Base-by-base conservation (phyloP, 2,113 vertebrate species). In the Anarhynchus alexandrinus region DNA sequence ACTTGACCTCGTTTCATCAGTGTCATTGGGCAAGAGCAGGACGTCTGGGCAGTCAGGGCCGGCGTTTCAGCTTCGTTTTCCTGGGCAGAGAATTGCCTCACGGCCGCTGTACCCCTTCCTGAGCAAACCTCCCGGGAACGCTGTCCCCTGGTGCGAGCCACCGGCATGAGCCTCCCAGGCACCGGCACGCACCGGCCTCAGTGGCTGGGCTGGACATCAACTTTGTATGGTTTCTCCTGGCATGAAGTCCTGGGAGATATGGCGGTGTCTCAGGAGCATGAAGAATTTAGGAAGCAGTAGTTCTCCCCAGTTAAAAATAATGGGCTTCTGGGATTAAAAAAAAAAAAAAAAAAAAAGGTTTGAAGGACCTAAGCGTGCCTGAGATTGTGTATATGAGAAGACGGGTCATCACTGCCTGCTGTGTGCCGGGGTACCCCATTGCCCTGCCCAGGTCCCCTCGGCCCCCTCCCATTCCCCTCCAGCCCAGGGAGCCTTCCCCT, bases 161-260 rank as follows among this genome's bases (percentile, higher is more conserved):
- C 61, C 6, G 11, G 26, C 16, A 2, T 3, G 12, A 73, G 29
- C 6, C 8, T 17, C 12, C 5, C 1, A 4, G 25, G 12, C 22
- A 49, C 0, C 7, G 38, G 25, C 43, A 26, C 1, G 12, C 34
- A 9, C 40, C 1, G 1, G 22, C 36, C 8, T 6, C 16, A 9
- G 6, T 5, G 57, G 49, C 19, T 10, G 38, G 66, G 9, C 9
- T 43, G 27, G 4, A 5, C 15, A 3, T 0, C 9, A 13, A 1
- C 59, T 12, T 34, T 59, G n/a, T 32, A 6, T 43, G 36, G 13
- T 51, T 77, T 51, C 69, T 65, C 11, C 38, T 26, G 52, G 47
- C 14, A 3, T 49, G 18, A 57, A 34, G 29, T 25, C 25, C 61
- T 86, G 59, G 34, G 34, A 77, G 55, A 30, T 54, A 2, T 20